A percentile compares a stretch with the other conserved stretches of the same genome.
Conservation (phyloP, 2,797 vertebrate genomes). For the Lepilemur septentrionalis region DNA sequence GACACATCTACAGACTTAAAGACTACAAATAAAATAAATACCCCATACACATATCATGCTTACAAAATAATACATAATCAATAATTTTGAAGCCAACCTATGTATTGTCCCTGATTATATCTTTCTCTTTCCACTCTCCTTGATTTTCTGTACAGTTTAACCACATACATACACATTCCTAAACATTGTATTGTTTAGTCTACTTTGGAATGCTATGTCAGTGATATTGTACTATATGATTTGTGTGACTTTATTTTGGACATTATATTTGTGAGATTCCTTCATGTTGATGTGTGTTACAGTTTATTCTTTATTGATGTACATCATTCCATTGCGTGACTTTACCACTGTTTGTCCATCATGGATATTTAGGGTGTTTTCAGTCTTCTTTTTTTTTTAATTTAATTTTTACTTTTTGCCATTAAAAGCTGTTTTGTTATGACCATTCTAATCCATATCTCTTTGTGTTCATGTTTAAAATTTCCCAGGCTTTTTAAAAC, state of each 20-base stretch:
- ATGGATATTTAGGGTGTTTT: slow-evolving; percentile 14
- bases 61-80: background rate
- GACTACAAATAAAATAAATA: slow-evolving; percentile 23
- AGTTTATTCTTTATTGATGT: background rate
- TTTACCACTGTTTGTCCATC: background rate
- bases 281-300: background rate
- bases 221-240: background rate
- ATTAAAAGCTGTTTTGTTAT: slow-evolving; percentile 13
- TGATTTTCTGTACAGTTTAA: slow-evolving; percentile 41
- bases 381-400: background rate
- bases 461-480: background rate
- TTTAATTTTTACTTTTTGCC: background rate
- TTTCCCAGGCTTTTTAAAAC: background rate
- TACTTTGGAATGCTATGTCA: background rate
- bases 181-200: background rate
- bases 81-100: background rate
- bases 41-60: background rate
- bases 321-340: background rate
- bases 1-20: slow-evolving; percentile 9
- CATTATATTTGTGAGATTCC: background rate
- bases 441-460: background rate
- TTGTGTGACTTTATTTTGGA: background rate
- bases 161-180: background rate
- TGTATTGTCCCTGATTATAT: background rate
- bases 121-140: background rate